Percentiles rank a stretch among this genome's conserved stretches.
phyloP scores from a whole-genome alignment of 2,113 vertebrate genomes.

The Aldabrachelys gigantea region DNA sequence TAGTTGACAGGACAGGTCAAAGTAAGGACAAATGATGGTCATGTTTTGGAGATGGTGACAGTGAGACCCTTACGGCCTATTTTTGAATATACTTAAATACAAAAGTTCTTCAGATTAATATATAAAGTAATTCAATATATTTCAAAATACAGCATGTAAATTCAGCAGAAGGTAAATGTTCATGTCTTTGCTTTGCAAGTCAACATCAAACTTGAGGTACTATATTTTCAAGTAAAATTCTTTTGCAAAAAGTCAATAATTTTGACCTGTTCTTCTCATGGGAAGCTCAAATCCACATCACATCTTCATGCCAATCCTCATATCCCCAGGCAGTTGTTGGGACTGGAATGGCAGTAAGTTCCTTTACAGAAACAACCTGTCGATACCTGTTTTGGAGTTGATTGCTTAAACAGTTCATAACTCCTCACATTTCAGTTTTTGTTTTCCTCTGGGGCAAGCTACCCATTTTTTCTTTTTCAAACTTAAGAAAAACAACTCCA shows the following conservation, averaged over 20 bases:
- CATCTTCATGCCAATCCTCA: not conserved
- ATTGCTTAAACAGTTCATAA: not conserved
- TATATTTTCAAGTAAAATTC: not conserved
- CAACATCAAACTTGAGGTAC: not conserved
- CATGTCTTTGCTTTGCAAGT: not conserved
- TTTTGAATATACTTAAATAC: not conserved
- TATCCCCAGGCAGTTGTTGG: rapidly evolving
- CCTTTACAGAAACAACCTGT: not conserved
- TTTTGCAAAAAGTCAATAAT: not conserved
- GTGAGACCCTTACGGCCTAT: not conserved
- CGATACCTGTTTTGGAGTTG: not conserved
- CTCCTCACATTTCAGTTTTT: not conserved
- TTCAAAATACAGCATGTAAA: not conserved
- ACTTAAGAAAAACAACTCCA: slow-evolving; percentile 5
- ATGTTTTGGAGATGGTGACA: not conserved
- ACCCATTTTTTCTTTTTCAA: not conserved
- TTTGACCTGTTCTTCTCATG: not conserved
- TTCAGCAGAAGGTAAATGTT: rapidly evolving
- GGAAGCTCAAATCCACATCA: not conserved
- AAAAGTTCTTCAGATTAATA: not conserved
- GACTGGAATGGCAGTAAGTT: not conserved
- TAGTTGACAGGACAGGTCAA: slow-evolving; percentile 16
- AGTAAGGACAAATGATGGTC: not conserved
- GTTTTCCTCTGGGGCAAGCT: not conserved
- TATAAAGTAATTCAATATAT: not conserved